phyloP scores from a whole-genome alignment of 2,113 vertebrate genomes.

The Myiozetetes cayanensis region DNA sequence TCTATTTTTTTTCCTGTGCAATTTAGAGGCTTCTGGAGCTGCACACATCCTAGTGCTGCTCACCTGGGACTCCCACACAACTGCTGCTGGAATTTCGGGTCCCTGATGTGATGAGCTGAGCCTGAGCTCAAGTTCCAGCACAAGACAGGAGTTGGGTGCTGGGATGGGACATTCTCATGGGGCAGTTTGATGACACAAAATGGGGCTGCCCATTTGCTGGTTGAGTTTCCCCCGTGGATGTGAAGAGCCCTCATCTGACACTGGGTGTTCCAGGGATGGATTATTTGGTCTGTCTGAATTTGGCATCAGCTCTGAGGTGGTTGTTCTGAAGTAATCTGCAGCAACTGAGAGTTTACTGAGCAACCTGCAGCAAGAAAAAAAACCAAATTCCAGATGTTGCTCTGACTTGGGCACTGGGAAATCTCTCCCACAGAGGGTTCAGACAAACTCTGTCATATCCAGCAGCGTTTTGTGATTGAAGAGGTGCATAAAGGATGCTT shows the following conservation, averaged over 20 bases:
- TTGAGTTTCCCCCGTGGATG: not conserved
- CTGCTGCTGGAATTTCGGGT: slow-evolving; percentile 75
- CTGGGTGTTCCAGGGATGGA: not conserved
- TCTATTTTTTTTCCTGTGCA: not conserved
- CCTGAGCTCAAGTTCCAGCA: slow-evolving; percentile 70
- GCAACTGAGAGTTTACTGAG: not conserved
- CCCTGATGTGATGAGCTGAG: slow-evolving; percentile 76
- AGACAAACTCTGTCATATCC: not conserved
- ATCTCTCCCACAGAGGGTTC: not conserved
- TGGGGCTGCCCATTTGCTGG: not conserved
- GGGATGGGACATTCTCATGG: rapidly evolving
- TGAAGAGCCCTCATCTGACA: not conserved
- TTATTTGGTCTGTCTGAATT: not conserved
- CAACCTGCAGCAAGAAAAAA: not conserved
- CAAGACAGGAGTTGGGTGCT: not conserved
- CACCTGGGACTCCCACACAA: not conserved
- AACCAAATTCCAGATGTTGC: not conserved
- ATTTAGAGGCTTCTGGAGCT: not conserved
- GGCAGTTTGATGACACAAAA: not conserved
- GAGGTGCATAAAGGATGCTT: not conserved
- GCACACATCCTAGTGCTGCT: rapidly evolving
- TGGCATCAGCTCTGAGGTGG: not conserved
- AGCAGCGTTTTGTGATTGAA: not conserved
- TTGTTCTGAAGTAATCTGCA: not conserved
- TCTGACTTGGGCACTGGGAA: not conserved